Base-by-base conservation (phyloP, 2,888 invertebrate species). In the Synergus japonicus region DNA sequence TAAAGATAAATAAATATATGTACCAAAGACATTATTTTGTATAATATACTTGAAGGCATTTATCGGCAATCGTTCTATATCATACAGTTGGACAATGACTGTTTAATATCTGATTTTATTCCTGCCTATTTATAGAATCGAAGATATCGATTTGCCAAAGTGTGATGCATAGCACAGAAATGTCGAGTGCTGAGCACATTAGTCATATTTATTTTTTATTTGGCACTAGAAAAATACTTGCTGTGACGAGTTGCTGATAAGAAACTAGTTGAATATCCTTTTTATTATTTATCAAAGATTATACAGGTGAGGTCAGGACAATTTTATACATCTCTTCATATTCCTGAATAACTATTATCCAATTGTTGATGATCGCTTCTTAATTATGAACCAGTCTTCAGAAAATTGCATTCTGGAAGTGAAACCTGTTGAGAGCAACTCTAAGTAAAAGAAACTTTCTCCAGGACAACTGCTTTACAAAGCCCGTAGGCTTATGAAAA, bases 41-140 rank as follows among this genome's bases (percentile, higher is more conserved):
- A 29, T 29, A 29, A 29, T 29, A 29, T 3, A 37, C 5, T 37
- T 37, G 5, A 37, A 37, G 37, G 5, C 37, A 37, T 54, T 54
- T 54, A 54, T 54, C n/a, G n/a, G n/a, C 54, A 54, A 0, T n/a
- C 7, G 8, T 60, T 22, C 10, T 60, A 22, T 60, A 60, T 22
- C 22, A 60, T 22, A 8, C 2, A 54, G n/a, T 8, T 13, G n/a
- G 15, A n/a, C 54, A 54, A 54, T 54, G 54, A 54, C 54, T 54
- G 54, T 9, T 58, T 10, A 58, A 9, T 58, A 9, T 58, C 15
- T 65, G 2, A 66, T 43, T 43, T 43, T 37, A 66, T 66, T 5
- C n/a, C 15, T 15, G n/a, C 15, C 43, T 66, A 66, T 66, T 66
- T 66, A 44, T 66, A 66, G 66, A 66, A 9, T 66, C n/a, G 44